These are phyloP conservation scores for Embiotoca jacksoni DNA, from an alignment of 2,113 vertebrate species.

Conservation along the genomic window DNA sequence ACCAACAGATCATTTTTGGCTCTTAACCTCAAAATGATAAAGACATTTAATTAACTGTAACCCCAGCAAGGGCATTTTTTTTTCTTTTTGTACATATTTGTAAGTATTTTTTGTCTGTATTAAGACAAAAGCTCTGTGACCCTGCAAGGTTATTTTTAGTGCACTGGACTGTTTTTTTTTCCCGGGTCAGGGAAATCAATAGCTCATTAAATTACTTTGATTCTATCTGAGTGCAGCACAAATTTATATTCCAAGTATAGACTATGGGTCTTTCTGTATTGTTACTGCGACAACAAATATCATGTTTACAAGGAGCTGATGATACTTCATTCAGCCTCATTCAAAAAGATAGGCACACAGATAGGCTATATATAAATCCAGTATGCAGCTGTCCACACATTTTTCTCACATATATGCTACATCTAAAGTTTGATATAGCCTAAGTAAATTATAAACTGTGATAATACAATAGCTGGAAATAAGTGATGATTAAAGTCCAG, in stretches of 20 bases:
- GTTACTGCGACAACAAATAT: slow-evolving; percentile 6
- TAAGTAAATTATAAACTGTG: too few species aligned
- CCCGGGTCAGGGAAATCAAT: slow-evolving; percentile 61
- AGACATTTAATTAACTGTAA: background rate
- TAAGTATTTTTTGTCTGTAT: background rate
- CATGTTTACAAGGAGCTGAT: background rate
- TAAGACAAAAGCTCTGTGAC: background rate
- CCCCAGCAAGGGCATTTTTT: background rate
- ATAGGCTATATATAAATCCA: background rate
- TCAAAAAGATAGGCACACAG: background rate
- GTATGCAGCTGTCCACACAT: background rate
- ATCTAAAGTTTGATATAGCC: too few species aligned
- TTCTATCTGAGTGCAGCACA: slow-evolving; percentile 21
- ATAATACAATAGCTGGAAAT: too few species aligned
- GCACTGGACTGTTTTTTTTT: slow-evolving; percentile 24
- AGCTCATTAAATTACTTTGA: slow-evolving; percentile 69
- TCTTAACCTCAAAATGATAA: background rate
- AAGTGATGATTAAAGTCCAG: too few species aligned
- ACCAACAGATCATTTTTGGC: background rate
- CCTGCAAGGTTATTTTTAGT: slow-evolving; percentile 12
- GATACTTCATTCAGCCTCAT: background rate
- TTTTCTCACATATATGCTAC: too few species aligned
- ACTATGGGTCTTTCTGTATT: slow-evolving; percentile 2
- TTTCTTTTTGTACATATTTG: background rate
- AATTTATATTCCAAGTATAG: slow-evolving; percentile 37